phyloP scores from a whole-genome alignment of 2,797 vertebrate genomes.

The Picus viridis region DNA sequence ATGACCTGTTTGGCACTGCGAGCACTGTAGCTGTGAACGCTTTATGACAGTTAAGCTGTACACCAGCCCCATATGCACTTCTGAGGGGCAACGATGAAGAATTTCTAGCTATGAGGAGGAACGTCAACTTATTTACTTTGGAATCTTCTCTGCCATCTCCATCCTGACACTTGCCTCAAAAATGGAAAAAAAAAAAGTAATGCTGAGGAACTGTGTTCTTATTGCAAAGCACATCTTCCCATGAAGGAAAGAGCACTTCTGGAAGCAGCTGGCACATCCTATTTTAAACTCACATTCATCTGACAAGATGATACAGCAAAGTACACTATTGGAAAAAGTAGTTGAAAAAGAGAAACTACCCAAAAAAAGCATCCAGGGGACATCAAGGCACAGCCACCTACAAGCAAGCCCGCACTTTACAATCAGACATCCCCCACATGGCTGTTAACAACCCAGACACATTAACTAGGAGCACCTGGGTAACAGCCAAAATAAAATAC shows the following conservation, averaged over 20 bases:
- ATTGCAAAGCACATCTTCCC: neutral
- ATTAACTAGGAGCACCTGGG: conserved; percentile 75
- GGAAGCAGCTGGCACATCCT: neutral
- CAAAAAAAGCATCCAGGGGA: conserved; percentile 39
- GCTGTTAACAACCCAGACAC: conserved; percentile 70
- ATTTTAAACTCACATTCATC: neutral
- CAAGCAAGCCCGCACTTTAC: conserved; percentile 46
- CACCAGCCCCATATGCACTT: neutral
- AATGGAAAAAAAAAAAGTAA: neutral
- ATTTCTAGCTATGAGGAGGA: neutral
- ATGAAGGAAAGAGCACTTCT: neutral
- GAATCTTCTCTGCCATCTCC: neutral
- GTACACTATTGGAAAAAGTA: neutral
- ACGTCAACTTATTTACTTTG: neutral
- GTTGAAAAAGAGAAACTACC: conserved; percentile 30
- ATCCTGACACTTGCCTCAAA: neutral
- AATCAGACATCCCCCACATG: conserved; percentile 59
- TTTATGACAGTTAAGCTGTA: neutral
- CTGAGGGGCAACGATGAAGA: neutral
- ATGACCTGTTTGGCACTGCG: rapidly evolving
- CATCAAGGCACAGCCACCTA: conserved; percentile 63
- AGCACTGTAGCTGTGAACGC: neutral
- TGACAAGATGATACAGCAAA: neutral
- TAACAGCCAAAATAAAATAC: conserved; percentile 64
- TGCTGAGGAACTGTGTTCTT: neutral